Conservation (phyloP, 2,113 vertebrate genomes). For the Ceratotherium simum region DNA sequence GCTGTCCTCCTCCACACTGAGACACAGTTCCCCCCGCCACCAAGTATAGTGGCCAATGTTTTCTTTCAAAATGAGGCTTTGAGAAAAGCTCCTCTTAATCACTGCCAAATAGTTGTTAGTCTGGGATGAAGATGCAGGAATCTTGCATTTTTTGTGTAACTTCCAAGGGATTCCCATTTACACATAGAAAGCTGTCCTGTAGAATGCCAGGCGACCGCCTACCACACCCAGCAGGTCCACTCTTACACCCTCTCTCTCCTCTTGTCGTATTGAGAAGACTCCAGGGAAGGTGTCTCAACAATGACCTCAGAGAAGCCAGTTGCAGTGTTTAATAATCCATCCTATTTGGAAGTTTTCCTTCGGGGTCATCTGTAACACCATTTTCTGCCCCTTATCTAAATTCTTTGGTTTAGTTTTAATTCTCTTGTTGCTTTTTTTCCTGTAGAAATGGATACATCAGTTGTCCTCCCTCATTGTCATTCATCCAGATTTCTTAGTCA, state of each 20-base stretch:
- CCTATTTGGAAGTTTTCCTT: not conserved
- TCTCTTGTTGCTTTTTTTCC: not conserved
- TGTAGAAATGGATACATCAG: not conserved
- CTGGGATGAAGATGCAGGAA: not conserved
- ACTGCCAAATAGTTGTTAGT: not conserved
- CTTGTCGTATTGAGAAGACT: not conserved
- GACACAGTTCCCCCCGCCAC: not conserved
- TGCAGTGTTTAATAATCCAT: not conserved
- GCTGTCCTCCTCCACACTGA: not conserved
- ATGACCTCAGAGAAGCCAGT: not conserved
- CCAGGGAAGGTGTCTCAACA: not conserved
- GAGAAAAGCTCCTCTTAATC: not conserved
- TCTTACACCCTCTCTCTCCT: not conserved
- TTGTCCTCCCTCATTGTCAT: not conserved
- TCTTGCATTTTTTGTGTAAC: not conserved
- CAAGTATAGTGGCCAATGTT: not conserved
- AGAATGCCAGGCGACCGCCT: not conserved
- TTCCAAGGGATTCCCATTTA: not conserved
- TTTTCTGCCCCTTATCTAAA: not conserved
- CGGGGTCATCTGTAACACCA: not conserved
- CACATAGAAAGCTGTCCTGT: not conserved
- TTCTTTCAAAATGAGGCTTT: conserved; percentile 2
- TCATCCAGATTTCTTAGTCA: not conserved
- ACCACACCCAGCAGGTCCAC: not conserved
- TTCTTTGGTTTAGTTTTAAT: conserved; percentile 17